Percentiles rank a stretch among this genome's conserved stretches.
These are phyloP conservation scores for Carcina quercana DNA, from an alignment of 2,888 invertebrate species.

Conservation along the genomic window DNA sequence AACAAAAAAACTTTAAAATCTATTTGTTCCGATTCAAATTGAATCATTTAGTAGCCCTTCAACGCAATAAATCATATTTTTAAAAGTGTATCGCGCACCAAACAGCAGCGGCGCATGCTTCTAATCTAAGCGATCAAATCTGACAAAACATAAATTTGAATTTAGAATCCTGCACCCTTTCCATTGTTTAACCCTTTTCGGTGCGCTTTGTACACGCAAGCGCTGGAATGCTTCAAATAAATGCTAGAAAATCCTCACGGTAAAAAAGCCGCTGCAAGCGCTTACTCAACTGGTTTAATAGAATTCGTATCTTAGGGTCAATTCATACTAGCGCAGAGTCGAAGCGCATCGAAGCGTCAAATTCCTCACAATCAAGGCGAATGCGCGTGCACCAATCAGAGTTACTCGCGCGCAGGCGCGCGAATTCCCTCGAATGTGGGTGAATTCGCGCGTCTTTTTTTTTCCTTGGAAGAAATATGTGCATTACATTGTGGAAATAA, in stretches of 20 bases:
- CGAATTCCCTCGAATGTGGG: no score
- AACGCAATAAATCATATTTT: conserved; percentile 56
- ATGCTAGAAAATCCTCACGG: no score
- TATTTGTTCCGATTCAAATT: conserved; percentile 35
- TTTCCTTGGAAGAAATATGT: no score
- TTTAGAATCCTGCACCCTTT: conserved; percentile 55
- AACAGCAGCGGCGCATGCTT: conserved; percentile 51
- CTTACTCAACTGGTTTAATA: conserved; percentile 14
- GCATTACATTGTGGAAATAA: no score
- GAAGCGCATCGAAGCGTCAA: no score
- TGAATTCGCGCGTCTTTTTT: no score
- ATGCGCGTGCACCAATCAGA: no score
- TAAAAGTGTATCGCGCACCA: conserved; percentile 51
- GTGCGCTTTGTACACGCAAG: no score
- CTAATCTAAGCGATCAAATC: conserved; percentile 70
- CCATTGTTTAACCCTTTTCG: conserved; percentile 32
- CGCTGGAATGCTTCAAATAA: no score
- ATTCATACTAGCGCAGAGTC: no score
- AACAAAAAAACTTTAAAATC: conserved; percentile 14
- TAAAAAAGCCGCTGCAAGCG: conserved; percentile 29
- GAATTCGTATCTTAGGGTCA: conserved; percentile 56
- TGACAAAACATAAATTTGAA: conserved; percentile 73
- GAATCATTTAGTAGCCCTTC: conserved; percentile 41
- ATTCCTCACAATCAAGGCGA: no score
- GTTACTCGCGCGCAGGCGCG: no score